Conservation (phyloP, 2,888 invertebrate species). For the Cataglyphis altisquamis region DNA sequence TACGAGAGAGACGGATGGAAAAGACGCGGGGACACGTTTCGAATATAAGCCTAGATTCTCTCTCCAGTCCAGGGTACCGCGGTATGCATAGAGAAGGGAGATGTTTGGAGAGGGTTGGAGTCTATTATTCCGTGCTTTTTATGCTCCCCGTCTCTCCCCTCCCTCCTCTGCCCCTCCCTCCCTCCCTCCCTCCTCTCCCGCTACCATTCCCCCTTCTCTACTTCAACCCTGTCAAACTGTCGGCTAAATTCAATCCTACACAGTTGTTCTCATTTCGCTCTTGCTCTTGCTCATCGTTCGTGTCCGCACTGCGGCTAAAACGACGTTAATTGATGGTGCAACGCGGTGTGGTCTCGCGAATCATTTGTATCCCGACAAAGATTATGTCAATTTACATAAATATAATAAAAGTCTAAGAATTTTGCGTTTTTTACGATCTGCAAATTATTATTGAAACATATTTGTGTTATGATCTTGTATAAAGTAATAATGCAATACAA, state of each 20-base stretch:
- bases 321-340: conserved; percentile 69
- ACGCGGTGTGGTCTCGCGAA: conserved; percentile 57
- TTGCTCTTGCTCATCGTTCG: conserved; percentile 22
- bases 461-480: background rate
- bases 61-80: conserved; percentile 74
- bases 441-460: background rate
- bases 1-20: conserved; percentile 23
- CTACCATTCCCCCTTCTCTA: conserved; percentile 66
- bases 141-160: conserved; percentile 72
- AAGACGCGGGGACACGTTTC: conserved; percentile 66
- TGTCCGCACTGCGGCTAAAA: conserved; percentile 66
- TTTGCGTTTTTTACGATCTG: background rate
- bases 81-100: conserved; percentile 81
- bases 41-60: conserved; percentile 74
- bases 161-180: conserved; percentile 50
- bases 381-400: background rate
- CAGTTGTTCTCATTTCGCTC: conserved; percentile 83
- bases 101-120: conserved; percentile 84
- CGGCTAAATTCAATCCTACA: conserved; percentile 83
- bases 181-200: conserved; percentile 59
- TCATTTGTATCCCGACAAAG: conserved; percentile 32
- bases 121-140: conserved; percentile 85
- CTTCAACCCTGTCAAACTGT: conserved; percentile 82
- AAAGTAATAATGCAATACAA: background rate
- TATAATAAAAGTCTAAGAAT: background rate